Evolutionary conservation across 2,797 vertebrate genomes (phyloP).

Genomic region (Falco naumanni): DNA sequence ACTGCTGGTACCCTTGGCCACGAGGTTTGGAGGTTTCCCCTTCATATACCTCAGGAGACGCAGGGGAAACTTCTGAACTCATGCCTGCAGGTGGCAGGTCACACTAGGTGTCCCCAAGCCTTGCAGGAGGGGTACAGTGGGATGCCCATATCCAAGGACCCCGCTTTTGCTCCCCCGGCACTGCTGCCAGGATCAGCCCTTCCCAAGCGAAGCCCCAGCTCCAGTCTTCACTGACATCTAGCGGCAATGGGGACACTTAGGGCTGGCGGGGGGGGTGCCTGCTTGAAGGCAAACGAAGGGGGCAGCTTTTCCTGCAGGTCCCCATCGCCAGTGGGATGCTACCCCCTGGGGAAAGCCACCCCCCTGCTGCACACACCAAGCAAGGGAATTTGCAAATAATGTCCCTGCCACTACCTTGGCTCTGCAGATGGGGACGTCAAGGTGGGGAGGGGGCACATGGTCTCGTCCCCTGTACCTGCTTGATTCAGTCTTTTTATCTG

Average conservation of each 20-base stretch:
- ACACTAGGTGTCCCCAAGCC: neutral
- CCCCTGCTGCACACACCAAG: too few species aligned
- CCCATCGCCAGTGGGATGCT: neutral
- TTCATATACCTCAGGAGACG: neutral
- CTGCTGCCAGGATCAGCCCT: neutral
- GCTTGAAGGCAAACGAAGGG: neutral
- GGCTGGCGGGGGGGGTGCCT: neutral
- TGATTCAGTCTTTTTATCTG: neutral
- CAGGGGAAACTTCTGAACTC: too few species aligned
- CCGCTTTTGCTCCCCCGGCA: neutral
- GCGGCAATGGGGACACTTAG: constrained; percentile 9
- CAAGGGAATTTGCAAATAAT: neutral
- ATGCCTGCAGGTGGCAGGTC: neutral
- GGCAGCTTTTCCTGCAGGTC: neutral
- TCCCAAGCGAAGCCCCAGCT: neutral
- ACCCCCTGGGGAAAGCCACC: neutral
- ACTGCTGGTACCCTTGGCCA: neutral
- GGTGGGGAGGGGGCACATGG: fast-evolving
- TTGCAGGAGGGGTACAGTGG: neutral
- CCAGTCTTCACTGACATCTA: constrained; percentile 77
- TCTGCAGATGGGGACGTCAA: neutral
- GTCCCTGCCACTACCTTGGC: neutral
- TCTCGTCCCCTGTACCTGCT: neutral
- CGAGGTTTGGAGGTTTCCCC: neutral
- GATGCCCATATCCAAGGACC: neutral